A percentile compares a stretch with the other conserved stretches of the same genome.
Evolutionary conservation across 2,797 vertebrate species (phyloP).

Genomic region (Caiman crocodilus): DNA sequence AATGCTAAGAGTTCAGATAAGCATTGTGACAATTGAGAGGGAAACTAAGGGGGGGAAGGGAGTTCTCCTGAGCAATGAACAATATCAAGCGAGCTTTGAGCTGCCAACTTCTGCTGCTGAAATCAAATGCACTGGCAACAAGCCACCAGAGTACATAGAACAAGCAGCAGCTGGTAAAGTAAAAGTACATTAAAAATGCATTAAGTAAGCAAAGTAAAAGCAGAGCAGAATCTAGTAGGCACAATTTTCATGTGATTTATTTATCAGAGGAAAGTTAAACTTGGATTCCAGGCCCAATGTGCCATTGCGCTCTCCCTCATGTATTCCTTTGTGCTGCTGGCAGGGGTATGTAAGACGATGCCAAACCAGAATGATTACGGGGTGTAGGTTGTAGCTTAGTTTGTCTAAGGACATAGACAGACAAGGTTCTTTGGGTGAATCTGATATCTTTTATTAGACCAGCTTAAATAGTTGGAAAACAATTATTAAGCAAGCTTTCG

Average conservation of each 20-base stretch:
- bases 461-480: too few species aligned
- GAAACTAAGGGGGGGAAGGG: not conserved
- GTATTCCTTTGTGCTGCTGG: not conserved
- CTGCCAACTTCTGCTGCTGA: slow-evolving; percentile 9
- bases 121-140: slow-evolving; percentile 27
- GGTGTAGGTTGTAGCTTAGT: too few species aligned
- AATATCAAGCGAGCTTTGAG: slow-evolving; percentile 9
- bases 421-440: too few species aligned
- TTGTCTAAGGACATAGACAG: too few species aligned
- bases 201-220: not conserved
- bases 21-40: not conserved
- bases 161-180: not conserved
- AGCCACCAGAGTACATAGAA: not conserved
- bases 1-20: slow-evolving; percentile 49
- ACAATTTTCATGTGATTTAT: not conserved
- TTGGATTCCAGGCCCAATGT: not conserved
- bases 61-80: slow-evolving; percentile 37
- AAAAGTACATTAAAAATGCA: not conserved
- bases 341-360: not conserved
- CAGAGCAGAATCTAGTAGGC: not conserved
- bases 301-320: not conserved
- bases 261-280: not conserved
- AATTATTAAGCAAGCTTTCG: too few species aligned
- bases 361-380: not conserved
- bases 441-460: too few species aligned